These are phyloP conservation scores for Luehdorfia chinensis DNA, from an alignment of 1,140 invertebrate genomes.

Conservation along the genomic window DNA sequence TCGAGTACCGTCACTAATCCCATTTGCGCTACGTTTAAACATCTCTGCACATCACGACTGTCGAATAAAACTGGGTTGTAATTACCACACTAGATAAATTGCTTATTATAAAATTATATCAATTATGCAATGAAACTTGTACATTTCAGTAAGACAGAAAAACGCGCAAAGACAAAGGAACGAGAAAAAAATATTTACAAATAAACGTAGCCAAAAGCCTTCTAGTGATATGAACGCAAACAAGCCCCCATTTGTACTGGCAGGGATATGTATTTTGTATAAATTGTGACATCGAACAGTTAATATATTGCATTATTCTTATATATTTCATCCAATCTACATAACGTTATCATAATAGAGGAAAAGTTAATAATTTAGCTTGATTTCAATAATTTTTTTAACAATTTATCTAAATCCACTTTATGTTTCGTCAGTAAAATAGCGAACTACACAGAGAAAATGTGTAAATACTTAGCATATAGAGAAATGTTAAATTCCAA, in stretches of 20 bases:
- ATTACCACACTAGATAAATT: too few species aligned
- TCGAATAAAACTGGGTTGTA: background rate
- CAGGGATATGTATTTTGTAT: conserved; percentile 44
- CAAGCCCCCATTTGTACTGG: conserved; percentile 41
- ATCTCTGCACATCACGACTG: conserved; percentile 20
- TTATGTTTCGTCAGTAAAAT: conserved; percentile 38
- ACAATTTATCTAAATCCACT: conserved; percentile 28
- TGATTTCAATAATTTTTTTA: conserved; percentile 3
- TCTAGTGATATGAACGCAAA: conserved; percentile 47
- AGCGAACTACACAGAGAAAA: conserved; percentile 19
- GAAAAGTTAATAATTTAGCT: conserved; percentile 13
- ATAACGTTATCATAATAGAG: conserved; percentile 15
- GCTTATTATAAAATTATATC: too few species aligned
- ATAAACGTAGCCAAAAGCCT: conserved; percentile 46
- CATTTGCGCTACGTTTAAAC: conserved; percentile 32
- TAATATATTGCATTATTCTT: conserved; percentile 11
- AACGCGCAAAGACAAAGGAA: conserved; percentile 22
- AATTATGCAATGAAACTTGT: too few species aligned
- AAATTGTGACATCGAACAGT: conserved; percentile 14
- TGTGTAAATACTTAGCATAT: conserved; percentile 23
- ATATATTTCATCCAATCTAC: conserved; percentile 12
- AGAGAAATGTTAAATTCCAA: conserved; percentile 24
- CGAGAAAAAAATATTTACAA: conserved; percentile 54
- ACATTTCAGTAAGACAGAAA: too few species aligned
- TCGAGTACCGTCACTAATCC: conserved; percentile 43